Evolutionary conservation across 92 coral and sea anemone genomes (phyloP).

Genomic region (Parazoanthus atlanticus): DNA sequence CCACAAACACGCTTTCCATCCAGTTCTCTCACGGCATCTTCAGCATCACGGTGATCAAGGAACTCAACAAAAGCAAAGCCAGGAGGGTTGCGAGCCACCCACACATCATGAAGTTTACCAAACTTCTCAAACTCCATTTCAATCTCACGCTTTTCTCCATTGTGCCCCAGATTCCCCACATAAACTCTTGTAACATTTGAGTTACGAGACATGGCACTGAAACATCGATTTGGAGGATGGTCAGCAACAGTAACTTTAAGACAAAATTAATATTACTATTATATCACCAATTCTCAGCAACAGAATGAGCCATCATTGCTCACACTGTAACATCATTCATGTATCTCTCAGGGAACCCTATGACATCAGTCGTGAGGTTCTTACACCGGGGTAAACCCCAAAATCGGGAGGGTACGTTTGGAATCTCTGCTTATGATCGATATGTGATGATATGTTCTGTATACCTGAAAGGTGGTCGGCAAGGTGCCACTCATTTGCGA

Average conservation of each 20-base stretch:
- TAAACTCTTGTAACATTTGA: slow-evolving; percentile 73
- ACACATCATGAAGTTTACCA: slow-evolving; percentile 86
- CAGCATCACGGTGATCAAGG: slow-evolving; percentile 85
- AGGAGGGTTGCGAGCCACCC: slow-evolving; percentile 99
- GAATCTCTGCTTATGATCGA: too few species aligned
- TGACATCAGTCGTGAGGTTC: too few species aligned
- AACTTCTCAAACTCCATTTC: slow-evolving; percentile 78
- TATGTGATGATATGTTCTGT: too few species aligned
- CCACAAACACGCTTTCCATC: slow-evolving; percentile 88
- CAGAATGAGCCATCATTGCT: too few species aligned
- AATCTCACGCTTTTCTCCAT: slow-evolving; percentile 82
- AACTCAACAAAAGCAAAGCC: slow-evolving; percentile 98
- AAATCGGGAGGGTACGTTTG: too few species aligned
- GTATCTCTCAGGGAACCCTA: too few species aligned
- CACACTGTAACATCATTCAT: too few species aligned
- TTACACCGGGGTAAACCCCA: too few species aligned
- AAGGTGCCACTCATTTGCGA: too few species aligned
- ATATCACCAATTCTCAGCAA: too few species aligned
- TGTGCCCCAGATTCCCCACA: slow-evolving; percentile 81
- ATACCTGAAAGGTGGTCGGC: too few species aligned
- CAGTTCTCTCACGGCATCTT: slow-evolving; percentile 79
- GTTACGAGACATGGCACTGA: slow-evolving; percentile 30
- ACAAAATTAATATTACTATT: too few species aligned
- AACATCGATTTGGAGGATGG: not conserved
- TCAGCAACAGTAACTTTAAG: not conserved